phyloP scores from a whole-genome alignment of 2,113 vertebrate genomes.

The Elachura formosa region DNA sequence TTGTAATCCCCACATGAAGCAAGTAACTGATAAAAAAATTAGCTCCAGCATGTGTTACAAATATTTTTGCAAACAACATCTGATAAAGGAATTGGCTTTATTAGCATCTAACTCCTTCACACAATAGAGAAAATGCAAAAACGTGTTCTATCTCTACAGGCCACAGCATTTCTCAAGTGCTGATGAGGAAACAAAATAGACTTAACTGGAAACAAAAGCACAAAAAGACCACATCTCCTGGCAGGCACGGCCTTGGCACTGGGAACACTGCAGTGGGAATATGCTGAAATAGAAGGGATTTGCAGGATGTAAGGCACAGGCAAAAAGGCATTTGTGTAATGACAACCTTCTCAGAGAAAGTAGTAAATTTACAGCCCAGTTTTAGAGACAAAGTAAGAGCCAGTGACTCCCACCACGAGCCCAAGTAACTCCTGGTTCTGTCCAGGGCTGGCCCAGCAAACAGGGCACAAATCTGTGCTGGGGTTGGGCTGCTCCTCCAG shows the following conservation, averaged over 20 bases:
- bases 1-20: not conserved
- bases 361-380: not conserved
- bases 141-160: not conserved
- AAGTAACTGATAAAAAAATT: constrained; percentile 32
- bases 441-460: not conserved
- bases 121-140: not conserved
- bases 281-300: not conserved
- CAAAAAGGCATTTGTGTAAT: not conserved
- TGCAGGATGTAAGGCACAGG: not conserved
- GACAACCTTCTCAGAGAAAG: not conserved
- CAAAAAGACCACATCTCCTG: not conserved
- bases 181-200: not conserved
- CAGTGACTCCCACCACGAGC: accelerated
- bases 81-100: constrained; percentile 14
- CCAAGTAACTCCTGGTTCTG: not conserved
- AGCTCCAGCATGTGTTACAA: not conserved
- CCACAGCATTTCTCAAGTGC: not conserved
- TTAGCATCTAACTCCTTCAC: not conserved
- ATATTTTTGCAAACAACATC: constrained; percentile 24
- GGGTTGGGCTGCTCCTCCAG: not conserved
- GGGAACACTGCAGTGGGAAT: not conserved
- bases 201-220: not conserved
- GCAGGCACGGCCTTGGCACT: not conserved
- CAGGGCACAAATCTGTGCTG: not conserved
- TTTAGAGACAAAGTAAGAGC: not conserved